phyloP scores from a whole-genome alignment of 2,888 invertebrate genomes.

The Machimus rusticus region DNA sequence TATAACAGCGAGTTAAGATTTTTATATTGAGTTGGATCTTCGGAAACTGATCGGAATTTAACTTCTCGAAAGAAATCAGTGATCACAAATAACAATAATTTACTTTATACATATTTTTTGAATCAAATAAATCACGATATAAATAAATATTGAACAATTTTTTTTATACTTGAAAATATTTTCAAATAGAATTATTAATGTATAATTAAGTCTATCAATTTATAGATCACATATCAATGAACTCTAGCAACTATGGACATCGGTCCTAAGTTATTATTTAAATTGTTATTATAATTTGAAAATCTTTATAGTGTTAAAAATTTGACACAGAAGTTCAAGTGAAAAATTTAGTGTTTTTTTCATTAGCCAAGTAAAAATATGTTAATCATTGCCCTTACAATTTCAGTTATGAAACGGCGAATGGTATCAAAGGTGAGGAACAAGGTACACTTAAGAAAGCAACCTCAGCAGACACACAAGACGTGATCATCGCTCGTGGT shows the following conservation, averaged over 20 bases:
- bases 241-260: no score
- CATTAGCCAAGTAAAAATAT: not conserved
- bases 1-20: not conserved
- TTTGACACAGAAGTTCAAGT: not conserved
- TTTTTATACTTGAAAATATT: no score
- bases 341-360: not conserved
- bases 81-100: not conserved
- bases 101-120: no score
- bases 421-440: slow-evolving; percentile 83
- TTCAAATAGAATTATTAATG: no score
- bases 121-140: no score
- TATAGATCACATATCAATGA: no score
- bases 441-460: slow-evolving; percentile 78
- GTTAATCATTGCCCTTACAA: slow-evolving; percentile 15
- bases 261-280: no score
- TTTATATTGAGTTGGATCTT: not conserved
- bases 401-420: slow-evolving; percentile 79
- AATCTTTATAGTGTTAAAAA: no score
- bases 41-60: not conserved
- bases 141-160: no score
- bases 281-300: no score
- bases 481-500: slow-evolving; percentile 74
- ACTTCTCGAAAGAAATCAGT: not conserved
- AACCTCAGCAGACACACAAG: slow-evolving; percentile 70
- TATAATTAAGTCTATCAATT: no score